Evolutionary conservation across 2,113 vertebrate genomes (phyloP), one percentile per base, ranked within the genome.

Genomic region (Malurus alboscapulatus): DNA sequence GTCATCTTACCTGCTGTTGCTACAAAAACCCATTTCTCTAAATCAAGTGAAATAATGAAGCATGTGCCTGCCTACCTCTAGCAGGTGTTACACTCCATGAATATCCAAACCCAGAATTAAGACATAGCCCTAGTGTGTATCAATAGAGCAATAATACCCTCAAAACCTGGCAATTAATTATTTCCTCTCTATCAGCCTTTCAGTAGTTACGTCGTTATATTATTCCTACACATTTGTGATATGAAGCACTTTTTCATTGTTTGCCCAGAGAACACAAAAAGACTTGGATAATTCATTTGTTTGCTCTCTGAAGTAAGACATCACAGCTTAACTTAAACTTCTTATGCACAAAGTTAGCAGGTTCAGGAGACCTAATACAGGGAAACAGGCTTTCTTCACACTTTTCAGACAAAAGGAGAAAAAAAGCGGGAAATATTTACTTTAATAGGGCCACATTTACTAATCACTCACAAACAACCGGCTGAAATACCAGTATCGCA

Each of bases 191-290:
- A 65, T 48, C 19, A 90, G 15, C 54, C 32, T 82, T 82, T 54
- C 48, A 73, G 58, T 14, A 78, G 51, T 34, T 86, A 54, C 62
- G 9, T 34, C 10, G 34, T 58, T 77, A 4, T 17, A 14, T 44
- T 82, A 38, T 34, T 26, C 55, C 47, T 9, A 40, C 16, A 51
- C 26, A 25, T 38, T 69, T 71, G 48, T 17, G 8, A n/a, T 54
- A 32, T 0, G 0, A 80, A 75, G 14, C 17, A 53, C 21, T 45
- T 55, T 30, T 1, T 69, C 1, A 1, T 6, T 59, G 5, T 36
- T 73, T 53, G 65, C 42, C 45, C 76, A 61, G 36, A 47, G 32
- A 68, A 6, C 25, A 89, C 24, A 68, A 17, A 30, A 76, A 44
- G 6, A 14, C 8, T 50, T 15, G 4, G 8, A 54, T 4, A 40